Evolutionary conservation across 2,113 vertebrate genomes (phyloP), one percentile per base, ranked within the genome.

Genomic region (Poecile atricapillus): DNA sequence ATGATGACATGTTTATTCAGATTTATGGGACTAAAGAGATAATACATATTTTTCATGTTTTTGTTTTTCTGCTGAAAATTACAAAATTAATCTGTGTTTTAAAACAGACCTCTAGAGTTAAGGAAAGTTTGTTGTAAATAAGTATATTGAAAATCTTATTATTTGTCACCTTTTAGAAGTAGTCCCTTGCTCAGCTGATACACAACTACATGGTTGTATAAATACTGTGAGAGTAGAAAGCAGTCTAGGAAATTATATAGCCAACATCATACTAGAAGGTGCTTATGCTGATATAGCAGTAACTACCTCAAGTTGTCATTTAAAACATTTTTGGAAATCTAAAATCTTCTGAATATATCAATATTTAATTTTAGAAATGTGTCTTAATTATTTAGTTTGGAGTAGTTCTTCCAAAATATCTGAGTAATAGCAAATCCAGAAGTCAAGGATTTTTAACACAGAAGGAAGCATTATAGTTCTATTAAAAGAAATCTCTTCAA

Each of bases 211-310:
- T 89, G 80, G 59, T 13, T 82, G 62, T 82, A 79, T 76, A 87
- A 71, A 83, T 83, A 96, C 64, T 35, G 55, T 90, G 39, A 91
- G 30, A 83, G 24, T 43, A 91, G 94, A 96, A 91, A 94, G 88
- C 28, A 96, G 39, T 71, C 70, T 91, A 41, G 93, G 94, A 65
- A 96, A 96, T 85, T 63, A 92, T 59, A 52, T 65, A 87, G 87
- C 77, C 23, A 96, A 39, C 71, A 81, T 83, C 53, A 87, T 93
- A 91, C 39, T 96, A 63, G 95, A 97, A 91, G 70, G 63, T 77
- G 71, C 87, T 71, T 89, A 58, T 84, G 94, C 62, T 84, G 77
- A 96, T 79, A 65, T 89, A 87, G 95, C 85, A 56, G 46, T 94
- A 58, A 59, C 83, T 92, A 95, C 94, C 89, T 97, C 87, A 96